A percentile compares a stretch with the other conserved stretches of the same genome.
These are phyloP conservation scores for Diploscapter pachys DNA, from an alignment of 1,140 invertebrate genomes.

Conservation along the genomic window DNA sequence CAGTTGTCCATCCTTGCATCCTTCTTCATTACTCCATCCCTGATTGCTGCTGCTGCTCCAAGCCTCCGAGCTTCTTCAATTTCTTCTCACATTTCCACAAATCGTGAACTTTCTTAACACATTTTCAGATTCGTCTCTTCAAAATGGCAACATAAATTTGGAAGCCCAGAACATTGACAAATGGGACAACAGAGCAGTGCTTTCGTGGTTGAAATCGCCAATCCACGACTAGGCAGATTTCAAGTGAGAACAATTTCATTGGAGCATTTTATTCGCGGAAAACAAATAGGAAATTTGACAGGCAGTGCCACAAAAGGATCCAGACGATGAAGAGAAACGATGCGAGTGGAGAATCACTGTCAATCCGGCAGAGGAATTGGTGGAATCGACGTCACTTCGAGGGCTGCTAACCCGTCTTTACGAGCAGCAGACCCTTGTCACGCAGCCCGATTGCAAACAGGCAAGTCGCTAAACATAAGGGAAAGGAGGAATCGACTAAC, in stretches of 20 bases:
- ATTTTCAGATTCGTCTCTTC: too few relatives aligned
- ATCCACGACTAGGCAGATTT: constrained; percentile 46
- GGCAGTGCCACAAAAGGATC: constrained; percentile 50
- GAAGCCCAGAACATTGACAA: too few relatives aligned
- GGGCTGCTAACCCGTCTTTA: constrained; percentile 44
- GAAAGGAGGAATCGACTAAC: background rate
- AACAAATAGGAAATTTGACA: constrained; percentile 31
- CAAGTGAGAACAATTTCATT: constrained; percentile 36
- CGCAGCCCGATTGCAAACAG: constrained; percentile 41
- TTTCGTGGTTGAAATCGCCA: constrained; percentile 50
- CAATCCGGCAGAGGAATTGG: constrained; percentile 36
- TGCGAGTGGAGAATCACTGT: constrained; percentile 49
- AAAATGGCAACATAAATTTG: too few relatives aligned
- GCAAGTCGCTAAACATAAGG: background rate
- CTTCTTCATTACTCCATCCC: too few relatives aligned
- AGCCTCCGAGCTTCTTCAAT: too few relatives aligned
- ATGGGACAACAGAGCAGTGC: constrained; percentile 52
- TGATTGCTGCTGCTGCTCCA: too few relatives aligned
- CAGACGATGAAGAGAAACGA: constrained; percentile 37
- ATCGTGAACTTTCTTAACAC: too few relatives aligned
- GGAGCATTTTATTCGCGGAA: background rate
- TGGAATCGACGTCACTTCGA: constrained; percentile 25
- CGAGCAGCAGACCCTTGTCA: constrained; percentile 44
- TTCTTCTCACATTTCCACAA: too few relatives aligned
- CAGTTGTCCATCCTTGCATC: too few relatives aligned